These are phyloP conservation scores for Choristoneura rosaceana DNA, from an alignment of 2,888 invertebrate genomes.

Conservation along the genomic window DNA sequence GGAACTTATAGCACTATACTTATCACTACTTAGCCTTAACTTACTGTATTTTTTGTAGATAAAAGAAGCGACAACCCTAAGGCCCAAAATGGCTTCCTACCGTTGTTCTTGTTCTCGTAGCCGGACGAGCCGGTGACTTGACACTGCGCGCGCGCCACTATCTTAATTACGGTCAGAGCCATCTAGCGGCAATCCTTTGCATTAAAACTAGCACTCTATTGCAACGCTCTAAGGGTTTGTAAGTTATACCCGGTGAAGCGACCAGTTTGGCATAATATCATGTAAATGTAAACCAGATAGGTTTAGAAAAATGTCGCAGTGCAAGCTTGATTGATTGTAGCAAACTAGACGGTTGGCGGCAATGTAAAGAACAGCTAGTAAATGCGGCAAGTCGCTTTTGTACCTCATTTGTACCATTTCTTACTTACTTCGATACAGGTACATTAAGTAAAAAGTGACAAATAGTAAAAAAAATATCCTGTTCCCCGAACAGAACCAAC, in stretches of 20 bases:
- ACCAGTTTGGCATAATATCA: not conserved
- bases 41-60: no score
- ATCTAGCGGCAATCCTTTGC: conserved; percentile 2
- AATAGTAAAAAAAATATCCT: no score
- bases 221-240: not conserved
- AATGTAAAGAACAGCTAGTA: not conserved
- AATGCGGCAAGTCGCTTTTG: no score
- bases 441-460: no score
- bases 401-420: no score
- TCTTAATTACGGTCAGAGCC: conserved; percentile 34
- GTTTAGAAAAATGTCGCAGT: not conserved
- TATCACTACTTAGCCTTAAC: no score
- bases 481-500: no score
- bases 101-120: conserved; percentile 44
- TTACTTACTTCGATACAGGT: no score
- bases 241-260: not conserved
- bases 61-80: conserved; percentile 12
- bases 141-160: conserved; percentile 44
- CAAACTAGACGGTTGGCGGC: not conserved
- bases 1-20: no score
- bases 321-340: not conserved
- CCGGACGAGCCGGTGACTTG: conserved; percentile 44
- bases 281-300: conserved; percentile 2
- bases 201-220: not conserved
- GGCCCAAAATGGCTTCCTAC: conserved; percentile 20